Conservation (phyloP, 2,113 vertebrate species). For the Aramus guarauna region DNA sequence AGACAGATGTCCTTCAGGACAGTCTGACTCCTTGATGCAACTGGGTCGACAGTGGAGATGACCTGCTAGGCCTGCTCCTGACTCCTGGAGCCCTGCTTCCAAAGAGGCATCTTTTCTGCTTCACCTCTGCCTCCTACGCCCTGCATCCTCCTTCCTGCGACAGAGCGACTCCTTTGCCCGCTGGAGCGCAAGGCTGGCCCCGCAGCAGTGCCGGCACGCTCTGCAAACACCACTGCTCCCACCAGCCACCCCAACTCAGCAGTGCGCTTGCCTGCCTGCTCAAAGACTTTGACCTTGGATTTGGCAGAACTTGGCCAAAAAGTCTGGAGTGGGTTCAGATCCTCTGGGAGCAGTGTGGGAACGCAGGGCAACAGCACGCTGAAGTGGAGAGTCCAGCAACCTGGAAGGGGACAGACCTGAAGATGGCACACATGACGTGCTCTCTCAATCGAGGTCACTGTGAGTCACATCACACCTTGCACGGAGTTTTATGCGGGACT, state of each 20-base stretch:
- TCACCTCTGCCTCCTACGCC: not conserved
- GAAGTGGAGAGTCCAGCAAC: not conserved
- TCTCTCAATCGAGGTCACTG: not conserved
- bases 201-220: too few relatives aligned
- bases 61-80: not conserved
- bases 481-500: not conserved
- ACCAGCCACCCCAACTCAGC: rapidly evolving
- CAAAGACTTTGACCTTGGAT: not conserved
- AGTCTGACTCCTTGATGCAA: not conserved
- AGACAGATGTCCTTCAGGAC: not conserved
- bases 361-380: not conserved
- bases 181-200: not conserved
- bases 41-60: not conserved
- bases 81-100: not conserved
- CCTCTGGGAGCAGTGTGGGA: not conserved
- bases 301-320: not conserved
- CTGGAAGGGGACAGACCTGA: not conserved
- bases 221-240: not conserved
- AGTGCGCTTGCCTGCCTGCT: not conserved
- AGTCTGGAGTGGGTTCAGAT: not conserved
- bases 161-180: not conserved
- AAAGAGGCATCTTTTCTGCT: not conserved
- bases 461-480: not conserved
- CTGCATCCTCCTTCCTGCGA: not conserved
- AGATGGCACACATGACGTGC: not conserved